Base-by-base conservation (phyloP, 2,888 invertebrate genomes). In the Dilophus febrilis region DNA sequence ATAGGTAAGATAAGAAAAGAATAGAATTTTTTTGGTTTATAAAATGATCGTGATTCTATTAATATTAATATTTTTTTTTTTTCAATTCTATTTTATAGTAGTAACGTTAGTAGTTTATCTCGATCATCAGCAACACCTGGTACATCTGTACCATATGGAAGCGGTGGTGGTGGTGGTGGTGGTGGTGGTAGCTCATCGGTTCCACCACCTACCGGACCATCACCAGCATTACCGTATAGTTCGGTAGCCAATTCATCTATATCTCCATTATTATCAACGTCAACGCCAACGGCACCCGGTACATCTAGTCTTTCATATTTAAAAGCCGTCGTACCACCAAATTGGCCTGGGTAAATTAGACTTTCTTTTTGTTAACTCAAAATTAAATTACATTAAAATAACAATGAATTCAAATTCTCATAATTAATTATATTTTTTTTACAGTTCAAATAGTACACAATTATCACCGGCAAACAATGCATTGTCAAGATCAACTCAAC, bases 91-190 rank as follows among this genome's bases (percentile, higher is more conserved):
- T n/a, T 31, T 36, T 65, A 51, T 66, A 75, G 74, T 71, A 84
- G 83, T 68, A 84, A 78, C 65, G 81, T 84, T 57, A 83, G 81
- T 68, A 84, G 81, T 61, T 64, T 85, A 57, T 84, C 83, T 51
- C 72, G 84, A 53, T 66, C 74, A 54, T 77, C 75, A 57, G 49
- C 50, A 40, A 52, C 50, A 33, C 51, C 52, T 37, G 47, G 49
- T 44, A 46, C 48, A 31, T 49, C 49, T 42, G 45, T 46, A 32
- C 50, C 52, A 11, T 22, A 4, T 6, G 4, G 48, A 38, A 50
- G 48, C 42, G 48, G 46, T 45, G 19, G 37, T 7, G 18, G 8
- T 22, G 22, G 22, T n/a, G n/a, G n/a, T n/a, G 36, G 36, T 32
- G 14, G 36, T 33, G 41, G 33, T 35, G 32, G 39, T 18, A 31